These are phyloP conservation scores for Ashinkailepas kermadecensis DNA, from an alignment of 2,888 invertebrate genomes.

Conservation along the genomic window DNA sequence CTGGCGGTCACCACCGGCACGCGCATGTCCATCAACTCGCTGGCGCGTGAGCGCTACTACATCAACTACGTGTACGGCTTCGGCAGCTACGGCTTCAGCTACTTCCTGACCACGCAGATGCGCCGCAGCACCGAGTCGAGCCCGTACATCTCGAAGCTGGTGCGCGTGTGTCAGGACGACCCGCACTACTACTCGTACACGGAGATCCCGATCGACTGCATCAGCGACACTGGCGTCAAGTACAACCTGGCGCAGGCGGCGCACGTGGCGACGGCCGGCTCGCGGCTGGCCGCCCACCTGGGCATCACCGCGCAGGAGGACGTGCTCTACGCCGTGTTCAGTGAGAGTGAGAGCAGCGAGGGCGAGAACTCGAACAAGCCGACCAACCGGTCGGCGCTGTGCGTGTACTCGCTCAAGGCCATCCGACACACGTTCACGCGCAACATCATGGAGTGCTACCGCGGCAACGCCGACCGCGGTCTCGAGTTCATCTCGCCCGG, in stretches of 20 bases:
- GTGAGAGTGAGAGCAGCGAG: constrained; percentile 57
- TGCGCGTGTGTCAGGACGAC: constrained; percentile 92
- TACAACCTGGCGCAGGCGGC: constrained; percentile 94
- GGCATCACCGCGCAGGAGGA: constrained; percentile 89
- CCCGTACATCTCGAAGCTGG: constrained; percentile 83
- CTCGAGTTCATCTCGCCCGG: constrained; percentile 89
- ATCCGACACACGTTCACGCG: constrained; percentile 90
- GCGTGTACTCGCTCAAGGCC: constrained; percentile 86
- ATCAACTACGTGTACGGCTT: constrained; percentile 96
- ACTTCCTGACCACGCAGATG: constrained; percentile 90
- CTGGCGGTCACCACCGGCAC: constrained; percentile 86
- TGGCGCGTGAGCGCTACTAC: constrained; percentile 82
- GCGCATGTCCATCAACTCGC: constrained; percentile 81
- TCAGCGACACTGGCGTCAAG: constrained; percentile 49
- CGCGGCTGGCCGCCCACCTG: constrained; percentile 77
- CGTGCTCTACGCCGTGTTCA: constrained; percentile 90
- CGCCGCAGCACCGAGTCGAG: constrained; percentile 64
- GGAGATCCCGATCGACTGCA: constrained; percentile 92
- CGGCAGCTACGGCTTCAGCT: constrained; percentile 89
- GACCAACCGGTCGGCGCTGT: constrained; percentile 66
- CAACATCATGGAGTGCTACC: constrained; percentile 93
- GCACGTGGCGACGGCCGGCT: constrained; percentile 84
- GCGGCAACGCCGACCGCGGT: constrained; percentile 77
- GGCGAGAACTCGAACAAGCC: constrained; percentile 42
- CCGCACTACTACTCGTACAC: constrained; percentile 95